Conservation (phyloP, 2,888 invertebrate species). For the Coenonympha glycerion region DNA sequence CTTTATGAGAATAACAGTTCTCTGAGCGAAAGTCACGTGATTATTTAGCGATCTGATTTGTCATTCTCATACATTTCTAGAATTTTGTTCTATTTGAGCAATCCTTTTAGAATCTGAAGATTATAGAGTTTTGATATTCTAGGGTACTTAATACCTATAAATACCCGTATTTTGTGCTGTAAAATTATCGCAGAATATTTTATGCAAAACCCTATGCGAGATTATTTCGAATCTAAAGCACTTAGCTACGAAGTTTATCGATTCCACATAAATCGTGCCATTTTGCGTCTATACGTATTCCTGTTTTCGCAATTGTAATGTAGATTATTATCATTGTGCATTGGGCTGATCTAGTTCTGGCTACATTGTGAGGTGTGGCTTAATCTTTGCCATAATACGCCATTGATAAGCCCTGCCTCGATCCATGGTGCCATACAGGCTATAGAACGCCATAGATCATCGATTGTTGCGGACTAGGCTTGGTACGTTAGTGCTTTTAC, state of each 20-base stretch:
- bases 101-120: no score
- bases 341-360: slow-evolving; percentile 6
- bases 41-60: no score
- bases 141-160: no score
- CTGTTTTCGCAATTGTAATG: slow-evolving; percentile 30
- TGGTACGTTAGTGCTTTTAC: slow-evolving; percentile 14
- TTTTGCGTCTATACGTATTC: slow-evolving; percentile 4
- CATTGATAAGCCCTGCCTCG: slow-evolving; percentile 23
- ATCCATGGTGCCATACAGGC: background rate
- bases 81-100: no score
- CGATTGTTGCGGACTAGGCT: slow-evolving; percentile 23
- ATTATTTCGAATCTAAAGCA: background rate
- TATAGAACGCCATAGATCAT: slow-evolving; percentile 18
- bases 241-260: background rate
- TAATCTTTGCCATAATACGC: slow-evolving; percentile 30
- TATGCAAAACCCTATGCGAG: background rate
- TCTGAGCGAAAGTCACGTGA: no score
- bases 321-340: slow-evolving; percentile 28
- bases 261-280: slow-evolving; percentile 9
- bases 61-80: no score
- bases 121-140: background rate
- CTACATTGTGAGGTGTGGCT: slow-evolving; percentile 31
- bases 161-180: no score
- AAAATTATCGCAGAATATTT: no score
- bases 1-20: no score